Percentiles rank a stretch among this genome's conserved stretches.
Evolutionary conservation across 2,113 vertebrate genomes (phyloP).

Genomic region (Opisthocomus hoazin): DNA sequence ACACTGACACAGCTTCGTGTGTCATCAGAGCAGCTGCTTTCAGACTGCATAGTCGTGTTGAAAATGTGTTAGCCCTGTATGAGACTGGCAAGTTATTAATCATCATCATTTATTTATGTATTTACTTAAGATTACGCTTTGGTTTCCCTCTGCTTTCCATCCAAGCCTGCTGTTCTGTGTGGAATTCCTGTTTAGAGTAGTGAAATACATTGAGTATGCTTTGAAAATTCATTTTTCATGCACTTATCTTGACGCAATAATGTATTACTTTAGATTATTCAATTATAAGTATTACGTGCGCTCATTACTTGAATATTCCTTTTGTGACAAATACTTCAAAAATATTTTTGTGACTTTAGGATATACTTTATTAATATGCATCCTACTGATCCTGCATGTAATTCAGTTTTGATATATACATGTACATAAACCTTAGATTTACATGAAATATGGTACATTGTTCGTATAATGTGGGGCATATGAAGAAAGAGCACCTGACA

Average conservation of each 20-base stretch:
- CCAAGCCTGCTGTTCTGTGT: neutral
- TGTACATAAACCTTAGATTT: neutral
- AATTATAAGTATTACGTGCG: neutral
- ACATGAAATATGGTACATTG: neutral
- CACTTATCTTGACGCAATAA: neutral
- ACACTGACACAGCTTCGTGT: neutral
- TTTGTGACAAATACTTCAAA: neutral
- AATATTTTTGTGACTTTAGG: neutral
- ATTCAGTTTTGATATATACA: neutral
- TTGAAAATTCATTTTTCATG: neutral
- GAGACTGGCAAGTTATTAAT: conserved; percentile 5
- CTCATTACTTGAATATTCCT: neutral
- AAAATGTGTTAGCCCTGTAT: neutral
- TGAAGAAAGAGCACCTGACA: neutral
- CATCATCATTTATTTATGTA: neutral
- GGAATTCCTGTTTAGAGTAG: neutral
- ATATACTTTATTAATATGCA: neutral
- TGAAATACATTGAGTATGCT: neutral
- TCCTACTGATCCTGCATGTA: neutral
- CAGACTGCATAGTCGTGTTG: neutral
- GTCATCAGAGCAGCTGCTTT: neutral
- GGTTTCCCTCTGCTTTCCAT: neutral
- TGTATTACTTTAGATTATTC: neutral
- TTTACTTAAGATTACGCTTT: neutral
- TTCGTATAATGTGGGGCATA: neutral